phyloP scores from a whole-genome alignment of 2,113 vertebrate genomes.

The Cynoglossus semilaevis region DNA sequence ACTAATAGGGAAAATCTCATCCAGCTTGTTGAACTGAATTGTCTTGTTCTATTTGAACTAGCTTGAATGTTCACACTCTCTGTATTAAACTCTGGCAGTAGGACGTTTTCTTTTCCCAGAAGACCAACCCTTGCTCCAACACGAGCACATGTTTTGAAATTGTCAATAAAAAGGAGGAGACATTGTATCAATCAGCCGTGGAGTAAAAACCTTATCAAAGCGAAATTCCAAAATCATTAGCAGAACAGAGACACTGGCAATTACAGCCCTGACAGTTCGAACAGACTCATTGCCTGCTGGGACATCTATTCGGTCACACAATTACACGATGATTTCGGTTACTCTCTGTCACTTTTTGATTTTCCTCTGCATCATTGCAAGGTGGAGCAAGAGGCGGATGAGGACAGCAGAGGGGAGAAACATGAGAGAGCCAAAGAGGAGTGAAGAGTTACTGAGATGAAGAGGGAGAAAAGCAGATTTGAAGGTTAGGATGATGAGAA shows the following conservation, averaged over 20 bases:
- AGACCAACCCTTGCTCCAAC: slow-evolving; percentile 49
- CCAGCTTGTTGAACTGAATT: no score
- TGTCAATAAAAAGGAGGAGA: slow-evolving; percentile 31
- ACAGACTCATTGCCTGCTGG: slow-evolving; percentile 16
- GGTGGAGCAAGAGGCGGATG: slow-evolving; percentile 18
- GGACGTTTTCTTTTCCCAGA: slow-evolving; percentile 20
- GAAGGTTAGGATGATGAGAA: slow-evolving; percentile 75
- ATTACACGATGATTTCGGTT: slow-evolving; percentile 31
- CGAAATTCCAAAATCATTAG: slow-evolving; percentile 35
- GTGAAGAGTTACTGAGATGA: slow-evolving; percentile 28
- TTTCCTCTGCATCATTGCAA: slow-evolving; percentile 29
- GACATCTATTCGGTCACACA: slow-evolving; percentile 26
- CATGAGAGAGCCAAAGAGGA: slow-evolving; percentile 20
- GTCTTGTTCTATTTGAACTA: no score
- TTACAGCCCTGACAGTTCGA: slow-evolving; percentile 10
- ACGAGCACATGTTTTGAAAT: slow-evolving; percentile 53
- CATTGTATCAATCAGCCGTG: slow-evolving; percentile 46
- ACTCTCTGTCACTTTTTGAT: slow-evolving; percentile 26
- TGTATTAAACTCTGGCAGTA: slow-evolving; percentile 17
- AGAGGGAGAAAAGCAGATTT: slow-evolving; percentile 50
- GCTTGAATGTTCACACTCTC: slow-evolving; percentile 17
- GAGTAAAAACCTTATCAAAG: slow-evolving; percentile 40
- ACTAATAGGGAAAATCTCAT: slow-evolving; percentile 16
- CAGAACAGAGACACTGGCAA: slow-evolving; percentile 33
- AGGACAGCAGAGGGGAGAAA: slow-evolving; percentile 31